Conservation (phyloP, 2,113 vertebrate species). For the Osmerus eperlanus region DNA sequence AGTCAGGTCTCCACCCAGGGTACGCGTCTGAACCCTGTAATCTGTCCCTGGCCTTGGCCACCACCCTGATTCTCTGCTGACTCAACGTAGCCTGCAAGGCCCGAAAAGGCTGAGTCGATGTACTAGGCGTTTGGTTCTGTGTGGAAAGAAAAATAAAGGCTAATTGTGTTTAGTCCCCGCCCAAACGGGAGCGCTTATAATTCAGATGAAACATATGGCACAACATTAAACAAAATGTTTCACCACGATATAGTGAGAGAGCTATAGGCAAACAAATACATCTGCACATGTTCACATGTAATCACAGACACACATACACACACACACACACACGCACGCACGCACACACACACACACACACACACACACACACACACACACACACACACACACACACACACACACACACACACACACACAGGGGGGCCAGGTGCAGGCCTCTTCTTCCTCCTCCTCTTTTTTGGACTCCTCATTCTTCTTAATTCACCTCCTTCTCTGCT, state of each 20-base stretch:
- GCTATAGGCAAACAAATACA: no score
- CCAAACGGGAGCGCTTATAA: no score
- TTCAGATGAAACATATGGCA: no score
- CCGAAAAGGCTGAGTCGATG: neutral
- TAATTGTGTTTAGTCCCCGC: neutral
- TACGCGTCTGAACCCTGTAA: slow-evolving; percentile 6
- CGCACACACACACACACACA: neutral
- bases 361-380: neutral
- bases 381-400: slow-evolving; percentile 3
- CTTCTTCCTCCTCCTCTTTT: no score
- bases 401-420: neutral
- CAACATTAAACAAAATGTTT: no score
- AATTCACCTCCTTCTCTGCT: no score
- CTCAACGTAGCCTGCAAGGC: neutral
- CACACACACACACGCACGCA: no score
- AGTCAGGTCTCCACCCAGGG: slow-evolving; percentile 17
- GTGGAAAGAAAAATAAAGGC: slow-evolving; percentile 6
- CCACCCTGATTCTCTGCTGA: slow-evolving; percentile 14
- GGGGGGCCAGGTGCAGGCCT: neutral
- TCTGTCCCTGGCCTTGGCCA: neutral
- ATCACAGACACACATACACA: slow-evolving; percentile 9
- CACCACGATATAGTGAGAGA: no score
- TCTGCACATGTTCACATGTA: no score
- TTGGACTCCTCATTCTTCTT: neutral
- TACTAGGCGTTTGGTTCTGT: neutral